These are phyloP conservation scores for Python bivittatus DNA, from an alignment of 2,113 vertebrate species.

Conservation along the genomic window DNA sequence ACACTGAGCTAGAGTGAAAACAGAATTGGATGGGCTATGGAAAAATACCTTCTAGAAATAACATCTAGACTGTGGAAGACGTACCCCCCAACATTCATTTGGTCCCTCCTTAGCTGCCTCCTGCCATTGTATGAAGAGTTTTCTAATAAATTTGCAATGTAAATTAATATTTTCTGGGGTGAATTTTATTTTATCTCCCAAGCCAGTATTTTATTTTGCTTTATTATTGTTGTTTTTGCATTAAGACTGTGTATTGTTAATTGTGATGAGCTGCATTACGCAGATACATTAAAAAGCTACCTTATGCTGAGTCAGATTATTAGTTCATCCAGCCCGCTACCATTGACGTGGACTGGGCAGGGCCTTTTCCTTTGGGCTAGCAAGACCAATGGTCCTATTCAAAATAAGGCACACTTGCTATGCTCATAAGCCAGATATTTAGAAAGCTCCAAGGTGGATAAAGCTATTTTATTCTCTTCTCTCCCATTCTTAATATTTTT, in stretches of 20 bases:
- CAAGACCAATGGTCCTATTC: not conserved
- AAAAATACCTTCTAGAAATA: not conserved
- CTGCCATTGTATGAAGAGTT: not conserved
- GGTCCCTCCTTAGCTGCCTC: not conserved
- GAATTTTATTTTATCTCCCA: not conserved
- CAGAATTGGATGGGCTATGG: not conserved
- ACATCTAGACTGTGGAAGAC: not conserved
- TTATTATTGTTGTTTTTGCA: not conserved
- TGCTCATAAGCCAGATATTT: not conserved
- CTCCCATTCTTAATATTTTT: not conserved
- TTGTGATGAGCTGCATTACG: not conserved
- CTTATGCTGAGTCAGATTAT: not conserved
- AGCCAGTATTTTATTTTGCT: not conserved
- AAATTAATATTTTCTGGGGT: not conserved
- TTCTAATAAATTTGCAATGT: not conserved
- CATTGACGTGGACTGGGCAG: not conserved
- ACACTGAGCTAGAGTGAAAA: not conserved
- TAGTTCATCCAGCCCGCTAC: not conserved
- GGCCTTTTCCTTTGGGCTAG: not conserved
- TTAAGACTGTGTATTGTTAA: not conserved
- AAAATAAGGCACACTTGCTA: not conserved
- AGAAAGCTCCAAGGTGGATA: not conserved
- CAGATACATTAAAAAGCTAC: not conserved
- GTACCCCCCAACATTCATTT: not conserved
- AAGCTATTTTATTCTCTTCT: not conserved